These are phyloP conservation scores for Rhynchotus rufescens DNA, from an alignment of 2,797 vertebrate species.

Conservation along the genomic window DNA sequence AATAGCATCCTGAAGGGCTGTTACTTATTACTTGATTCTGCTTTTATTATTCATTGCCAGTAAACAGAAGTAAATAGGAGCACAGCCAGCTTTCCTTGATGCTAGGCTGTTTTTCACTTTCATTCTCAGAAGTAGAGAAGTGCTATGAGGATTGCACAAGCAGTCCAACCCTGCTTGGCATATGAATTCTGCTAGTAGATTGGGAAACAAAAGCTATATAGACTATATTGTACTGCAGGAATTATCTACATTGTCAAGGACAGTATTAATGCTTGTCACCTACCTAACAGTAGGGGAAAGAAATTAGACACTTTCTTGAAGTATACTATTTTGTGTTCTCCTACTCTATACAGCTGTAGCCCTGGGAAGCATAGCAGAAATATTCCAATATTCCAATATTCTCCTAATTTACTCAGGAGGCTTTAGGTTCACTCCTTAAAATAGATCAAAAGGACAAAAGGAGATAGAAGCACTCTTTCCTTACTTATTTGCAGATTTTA, in stretches of 20 bases:
- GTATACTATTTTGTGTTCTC: neutral
- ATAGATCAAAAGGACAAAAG: neutral
- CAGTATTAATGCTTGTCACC: neutral
- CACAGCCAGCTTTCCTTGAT: neutral
- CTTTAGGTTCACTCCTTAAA: neutral
- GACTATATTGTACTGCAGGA: neutral
- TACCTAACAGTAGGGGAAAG: neutral
- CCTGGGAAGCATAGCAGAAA: neutral
- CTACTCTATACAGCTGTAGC: neutral
- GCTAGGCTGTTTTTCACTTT: neutral
- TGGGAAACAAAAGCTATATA: neutral
- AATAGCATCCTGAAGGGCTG: neutral
- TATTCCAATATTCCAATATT: neutral
- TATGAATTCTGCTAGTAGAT: neutral
- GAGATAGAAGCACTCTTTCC: neutral
- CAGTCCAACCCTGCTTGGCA: neutral
- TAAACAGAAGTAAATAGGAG: neutral
- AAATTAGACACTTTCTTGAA: neutral
- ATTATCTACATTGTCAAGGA: neutral
- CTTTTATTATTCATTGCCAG: neutral
- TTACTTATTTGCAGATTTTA: neutral
- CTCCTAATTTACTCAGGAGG: neutral
- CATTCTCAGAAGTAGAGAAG: neutral
- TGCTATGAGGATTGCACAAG: neutral
- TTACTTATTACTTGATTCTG: slow-evolving; percentile 1